These are phyloP conservation scores for Falco concolor DNA, from an alignment of 2,797 vertebrate genomes.

Conservation along the genomic window DNA sequence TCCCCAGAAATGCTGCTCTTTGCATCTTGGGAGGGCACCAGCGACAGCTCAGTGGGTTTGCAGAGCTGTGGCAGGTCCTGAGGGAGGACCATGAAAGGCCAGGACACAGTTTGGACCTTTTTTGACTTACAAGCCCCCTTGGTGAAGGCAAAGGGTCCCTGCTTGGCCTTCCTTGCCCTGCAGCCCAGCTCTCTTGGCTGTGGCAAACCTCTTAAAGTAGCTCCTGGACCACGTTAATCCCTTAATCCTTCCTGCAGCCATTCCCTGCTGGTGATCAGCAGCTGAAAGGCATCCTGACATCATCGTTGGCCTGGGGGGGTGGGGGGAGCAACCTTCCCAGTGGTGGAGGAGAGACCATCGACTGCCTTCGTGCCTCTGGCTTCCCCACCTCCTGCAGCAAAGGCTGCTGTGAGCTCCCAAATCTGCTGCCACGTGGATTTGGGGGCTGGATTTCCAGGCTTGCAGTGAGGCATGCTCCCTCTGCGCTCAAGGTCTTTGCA, in stretches of 20 bases:
- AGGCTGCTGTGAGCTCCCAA: neutral
- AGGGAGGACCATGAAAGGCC: neutral
- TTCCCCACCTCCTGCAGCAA: neutral
- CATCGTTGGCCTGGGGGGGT: neutral
- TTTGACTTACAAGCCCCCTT: neutral
- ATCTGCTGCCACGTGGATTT: neutral
- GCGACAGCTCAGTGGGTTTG: neutral
- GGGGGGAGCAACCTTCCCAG: neutral
- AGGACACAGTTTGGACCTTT: accelerated
- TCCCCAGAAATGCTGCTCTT: neutral
- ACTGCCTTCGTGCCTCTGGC: neutral
- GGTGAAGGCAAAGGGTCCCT: neutral
- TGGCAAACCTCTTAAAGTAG: neutral
- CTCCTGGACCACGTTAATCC: neutral
- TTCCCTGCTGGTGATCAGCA: neutral
- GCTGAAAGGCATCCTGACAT: neutral
- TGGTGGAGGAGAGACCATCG: accelerated
- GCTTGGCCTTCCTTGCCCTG: neutral
- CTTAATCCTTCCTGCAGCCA: neutral
- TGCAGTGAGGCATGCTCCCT: neutral
- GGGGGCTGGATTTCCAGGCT: neutral
- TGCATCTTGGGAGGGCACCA: neutral
- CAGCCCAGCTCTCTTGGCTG: neutral
- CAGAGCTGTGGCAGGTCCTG: neutral
- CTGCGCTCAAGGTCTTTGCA: neutral